Evolutionary conservation across 2,797 vertebrate species (phyloP), one percentile per base, ranked within the genome.

Genomic region (Peromyscus attwateri): DNA sequence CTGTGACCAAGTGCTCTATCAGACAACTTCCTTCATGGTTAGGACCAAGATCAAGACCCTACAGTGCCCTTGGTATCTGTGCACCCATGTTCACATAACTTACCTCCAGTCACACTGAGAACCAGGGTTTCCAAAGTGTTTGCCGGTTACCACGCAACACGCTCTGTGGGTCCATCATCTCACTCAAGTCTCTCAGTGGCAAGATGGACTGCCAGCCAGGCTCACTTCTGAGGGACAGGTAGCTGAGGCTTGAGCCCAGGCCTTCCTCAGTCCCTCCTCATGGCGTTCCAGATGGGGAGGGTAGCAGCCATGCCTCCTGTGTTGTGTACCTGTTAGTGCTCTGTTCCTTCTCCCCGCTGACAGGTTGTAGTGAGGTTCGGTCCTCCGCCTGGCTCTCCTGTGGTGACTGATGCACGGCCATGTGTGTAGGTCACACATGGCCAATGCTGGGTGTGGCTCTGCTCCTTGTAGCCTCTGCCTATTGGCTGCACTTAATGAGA

Each of bases 161-260:
- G n/a, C 82, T 40, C 29, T 62, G 3, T 89, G 75, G 55, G 55
- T 27, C 19, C 8, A 0, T 49, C 2, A 3, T 6, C 21, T 85
- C n/a, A 3, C 46, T 85, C 73, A 1, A 3, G 14, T 55, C 79
- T 66, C 83, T 93, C 60, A 19, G 0, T 3, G 64, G 34, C 3
- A 2, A 83, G 8, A 25, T 2, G 7, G 14, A 1, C 68, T 14
- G 1, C 37, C 25, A 0, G 3, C 55, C 27, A 17, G 0, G 14
- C 43, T 62, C 52, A 6, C 66, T 43, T 84, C 31, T 89, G 37
- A 77, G 40, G n/a, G 13, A 23, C 46, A 89, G 46, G 46, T 77
- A 73, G 71, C 29, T 9, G 43, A 95, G 66, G 29, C 43, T 60
- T 31, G 34, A 46, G 10, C 75, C 37, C 57, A 29, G 80, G 62